Evolutionary conservation across 2,113 vertebrate species (phyloP).

Genomic region (Amazona vittata): DNA sequence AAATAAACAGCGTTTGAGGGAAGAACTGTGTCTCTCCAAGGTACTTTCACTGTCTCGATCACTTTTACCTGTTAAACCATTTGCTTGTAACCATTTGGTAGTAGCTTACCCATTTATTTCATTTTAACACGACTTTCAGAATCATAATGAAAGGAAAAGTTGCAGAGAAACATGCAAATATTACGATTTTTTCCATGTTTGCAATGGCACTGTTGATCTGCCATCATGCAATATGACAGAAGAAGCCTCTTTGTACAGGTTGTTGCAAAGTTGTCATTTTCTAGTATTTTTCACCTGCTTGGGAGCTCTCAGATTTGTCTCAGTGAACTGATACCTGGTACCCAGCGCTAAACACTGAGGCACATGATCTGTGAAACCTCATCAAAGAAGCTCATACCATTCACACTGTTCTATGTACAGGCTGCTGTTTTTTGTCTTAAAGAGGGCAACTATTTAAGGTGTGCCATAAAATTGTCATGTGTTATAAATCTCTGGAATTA

Average conservation of each 20-base stretch:
- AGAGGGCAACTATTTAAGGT: neutral
- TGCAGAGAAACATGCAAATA: neutral
- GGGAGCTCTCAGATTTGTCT: neutral
- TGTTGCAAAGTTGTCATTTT: neutral
- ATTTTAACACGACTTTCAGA: neutral
- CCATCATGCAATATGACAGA: neutral
- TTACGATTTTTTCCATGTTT: neutral
- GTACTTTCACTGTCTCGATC: neutral
- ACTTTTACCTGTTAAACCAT: neutral
- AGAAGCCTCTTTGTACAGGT: neutral
- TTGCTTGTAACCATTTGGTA: neutral
- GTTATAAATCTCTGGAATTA: conserved; percentile 34
- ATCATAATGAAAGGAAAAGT: neutral
- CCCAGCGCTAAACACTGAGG: neutral
- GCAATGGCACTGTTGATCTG: neutral
- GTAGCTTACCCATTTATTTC: neutral
- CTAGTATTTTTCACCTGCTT: no score
- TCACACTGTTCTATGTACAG: neutral
- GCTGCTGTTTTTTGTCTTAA: neutral
- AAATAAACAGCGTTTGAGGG: neutral
- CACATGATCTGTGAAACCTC: neutral
- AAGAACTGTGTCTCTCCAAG: neutral
- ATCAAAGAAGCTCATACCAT: neutral
- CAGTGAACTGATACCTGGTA: neutral
- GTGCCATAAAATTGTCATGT: neutral